Percentiles rank a stretch among this genome's conserved stretches.
These are phyloP conservation scores for Phalanger gymnotis DNA, from an alignment of 2,797 vertebrate genomes.

Conservation along the genomic window DNA sequence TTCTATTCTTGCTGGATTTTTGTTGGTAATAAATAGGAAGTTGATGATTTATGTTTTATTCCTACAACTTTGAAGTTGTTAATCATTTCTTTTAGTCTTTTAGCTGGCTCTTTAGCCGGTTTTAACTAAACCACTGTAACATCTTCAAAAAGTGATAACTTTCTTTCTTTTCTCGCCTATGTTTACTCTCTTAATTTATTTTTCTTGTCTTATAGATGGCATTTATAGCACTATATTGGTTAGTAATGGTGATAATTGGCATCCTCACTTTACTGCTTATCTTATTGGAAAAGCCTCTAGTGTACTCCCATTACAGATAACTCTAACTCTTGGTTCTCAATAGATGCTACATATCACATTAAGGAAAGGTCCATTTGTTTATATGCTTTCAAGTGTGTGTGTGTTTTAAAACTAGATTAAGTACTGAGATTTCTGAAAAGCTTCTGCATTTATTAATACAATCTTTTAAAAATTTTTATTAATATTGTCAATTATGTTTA, in stretches of 20 bases:
- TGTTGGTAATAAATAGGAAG: background rate
- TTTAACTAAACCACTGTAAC: background rate
- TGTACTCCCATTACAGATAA: background rate
- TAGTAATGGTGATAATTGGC: background rate
- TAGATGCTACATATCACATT: background rate
- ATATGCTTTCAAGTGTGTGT: too few relatives aligned
- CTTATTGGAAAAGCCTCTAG: background rate
- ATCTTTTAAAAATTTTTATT: background rate
- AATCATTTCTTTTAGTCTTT: background rate
- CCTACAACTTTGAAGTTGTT: background rate
- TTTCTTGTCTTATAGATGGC: background rate
- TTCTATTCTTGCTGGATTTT: background rate
- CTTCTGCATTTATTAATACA: background rate
- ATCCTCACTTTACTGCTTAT: background rate
- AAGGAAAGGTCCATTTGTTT: background rate
- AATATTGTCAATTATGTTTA: background rate
- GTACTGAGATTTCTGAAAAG: too few relatives aligned
- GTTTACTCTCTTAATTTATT: background rate
- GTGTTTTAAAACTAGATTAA: too few relatives aligned
- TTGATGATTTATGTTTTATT: background rate
- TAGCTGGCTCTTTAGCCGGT: background rate
- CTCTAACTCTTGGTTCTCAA: background rate
- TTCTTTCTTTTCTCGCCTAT: background rate
- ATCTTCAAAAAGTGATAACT: background rate
- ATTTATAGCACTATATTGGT: background rate